Base-by-base conservation (phyloP, 2,797 vertebrate species). In the Hippocampus kuda region DNA sequence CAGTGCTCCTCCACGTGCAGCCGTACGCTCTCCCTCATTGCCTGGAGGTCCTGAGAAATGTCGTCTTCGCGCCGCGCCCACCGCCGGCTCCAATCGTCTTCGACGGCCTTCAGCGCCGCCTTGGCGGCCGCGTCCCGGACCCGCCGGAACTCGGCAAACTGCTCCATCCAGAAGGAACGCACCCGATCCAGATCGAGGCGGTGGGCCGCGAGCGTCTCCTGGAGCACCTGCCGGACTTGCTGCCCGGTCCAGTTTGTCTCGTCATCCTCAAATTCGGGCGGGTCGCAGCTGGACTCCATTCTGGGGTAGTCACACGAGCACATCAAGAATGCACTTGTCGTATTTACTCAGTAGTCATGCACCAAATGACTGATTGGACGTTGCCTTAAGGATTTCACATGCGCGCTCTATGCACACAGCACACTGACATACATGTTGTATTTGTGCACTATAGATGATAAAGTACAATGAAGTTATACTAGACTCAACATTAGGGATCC, bases 1-100 rank as follows among this genome's bases (percentile, higher is more conserved):
- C 59, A 61, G 59, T 61, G 59, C 1, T 61, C 15, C 59, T 61
- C 59, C 59, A 61, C 59, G 59, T 61, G 59, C 15, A 16, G 30
- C 16, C 34, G 59, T 18, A 61, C 34, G 59, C 59, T 34, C 27
- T 61, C 59, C 59, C 59, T 61, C 27, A 61, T 30, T 30, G 59
- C 8, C 59, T 8, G 34, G 27, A 38, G 7, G 30, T 61, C 30
- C 4, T 13, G 27, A 15, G 16, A 18, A 18, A 61, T 30, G 16
- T 61, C 59, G 15, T 61, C 59, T 38, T 61, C 59, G 5, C 59
- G 59, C 16, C 2, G 26, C 26, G 24, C 57, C 57, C 57, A 59
- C 57, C 27, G 59, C 30, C 59, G 59, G 27, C 30, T 20, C 59
- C 59, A 61, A 30, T 61, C 59, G 13, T 61, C 59, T 5, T 34